Percentiles rank a stretch among this genome's conserved stretches.
These are phyloP conservation scores for Dioctria rufipes DNA, from an alignment of 2,888 invertebrate genomes.

Conservation along the genomic window DNA sequence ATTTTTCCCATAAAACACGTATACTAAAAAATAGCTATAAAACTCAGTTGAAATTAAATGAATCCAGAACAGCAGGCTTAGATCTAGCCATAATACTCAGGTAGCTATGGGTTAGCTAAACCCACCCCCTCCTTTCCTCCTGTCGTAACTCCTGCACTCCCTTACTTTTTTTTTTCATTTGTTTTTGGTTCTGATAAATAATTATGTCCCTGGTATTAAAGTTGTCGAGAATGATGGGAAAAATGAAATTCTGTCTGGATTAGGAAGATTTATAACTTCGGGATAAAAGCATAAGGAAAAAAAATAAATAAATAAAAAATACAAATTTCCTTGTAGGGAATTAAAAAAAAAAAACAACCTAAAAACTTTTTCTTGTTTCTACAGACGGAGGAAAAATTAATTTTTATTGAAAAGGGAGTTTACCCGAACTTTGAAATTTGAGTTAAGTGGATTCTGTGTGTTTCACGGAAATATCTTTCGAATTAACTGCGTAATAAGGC, in stretches of 20 bases:
- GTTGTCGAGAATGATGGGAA: not conserved
- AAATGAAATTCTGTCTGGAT: conserved; percentile 26
- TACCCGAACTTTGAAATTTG: conserved; percentile 28
- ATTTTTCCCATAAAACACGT: too few species aligned
- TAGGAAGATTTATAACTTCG: conserved; percentile 26
- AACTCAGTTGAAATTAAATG: too few species aligned
- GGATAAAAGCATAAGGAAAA: conserved; percentile 16
- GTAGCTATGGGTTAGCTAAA: not conserved
- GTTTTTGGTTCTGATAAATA: conserved; percentile 19
- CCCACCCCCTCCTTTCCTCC: not conserved
- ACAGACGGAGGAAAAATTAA: not conserved
- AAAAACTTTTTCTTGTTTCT: too few species aligned
- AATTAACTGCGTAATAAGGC: not conserved
- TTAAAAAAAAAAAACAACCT: too few species aligned
- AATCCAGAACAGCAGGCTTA: too few species aligned
- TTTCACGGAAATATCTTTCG: not conserved
- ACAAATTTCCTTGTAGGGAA: too few species aligned
- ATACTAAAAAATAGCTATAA: too few species aligned
- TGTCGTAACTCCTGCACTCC: too few species aligned
- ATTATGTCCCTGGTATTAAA: conserved; percentile 5
- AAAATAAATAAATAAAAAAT: not conserved
- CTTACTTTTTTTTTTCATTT: not conserved
- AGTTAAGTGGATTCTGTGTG: conserved; percentile 11
- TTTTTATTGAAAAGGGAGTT: conserved; percentile 16
- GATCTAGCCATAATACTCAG: too few species aligned